Conservation (phyloP, 2,888 invertebrate genomes). For the Eupsilia transversa region DNA sequence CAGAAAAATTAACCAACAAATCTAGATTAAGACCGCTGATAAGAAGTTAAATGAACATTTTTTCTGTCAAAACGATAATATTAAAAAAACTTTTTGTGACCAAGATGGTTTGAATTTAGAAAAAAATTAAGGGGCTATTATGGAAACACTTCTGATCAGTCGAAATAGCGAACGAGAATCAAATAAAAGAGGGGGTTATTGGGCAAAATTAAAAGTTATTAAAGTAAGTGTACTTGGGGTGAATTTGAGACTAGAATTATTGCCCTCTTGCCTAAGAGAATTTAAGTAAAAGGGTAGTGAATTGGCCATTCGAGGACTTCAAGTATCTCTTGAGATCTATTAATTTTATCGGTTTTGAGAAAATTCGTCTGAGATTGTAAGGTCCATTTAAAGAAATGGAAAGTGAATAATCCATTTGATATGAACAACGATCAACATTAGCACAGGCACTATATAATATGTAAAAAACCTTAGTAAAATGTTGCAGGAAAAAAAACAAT, state of each 20-base stretch:
- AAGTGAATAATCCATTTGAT: not conserved
- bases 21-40: conserved; percentile 47
- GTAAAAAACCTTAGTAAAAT: not conserved
- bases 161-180: conserved; percentile 52
- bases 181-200: conserved; percentile 55
- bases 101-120: conserved; percentile 48
- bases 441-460: not conserved
- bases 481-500: not conserved
- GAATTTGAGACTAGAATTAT: conserved; percentile 55
- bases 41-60: conserved; percentile 52
- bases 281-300: conserved; percentile 35
- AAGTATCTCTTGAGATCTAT: conserved; percentile 31
- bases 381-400: not conserved
- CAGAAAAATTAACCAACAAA: conserved; percentile 51
- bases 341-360: conserved; percentile 25
- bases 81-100: conserved; percentile 57
- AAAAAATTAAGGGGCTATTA: conserved; percentile 40
- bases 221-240: conserved; percentile 51
- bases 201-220: conserved; percentile 65
- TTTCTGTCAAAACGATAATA: conserved; percentile 54
- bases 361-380: not conserved
- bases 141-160: conserved; percentile 41
- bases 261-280: conserved; percentile 41
- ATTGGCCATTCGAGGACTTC: conserved; percentile 32
- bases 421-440: no score